Evolutionary conservation across 2,797 vertebrate genomes (phyloP).

Genomic region (Sebastes variabilis): DNA sequence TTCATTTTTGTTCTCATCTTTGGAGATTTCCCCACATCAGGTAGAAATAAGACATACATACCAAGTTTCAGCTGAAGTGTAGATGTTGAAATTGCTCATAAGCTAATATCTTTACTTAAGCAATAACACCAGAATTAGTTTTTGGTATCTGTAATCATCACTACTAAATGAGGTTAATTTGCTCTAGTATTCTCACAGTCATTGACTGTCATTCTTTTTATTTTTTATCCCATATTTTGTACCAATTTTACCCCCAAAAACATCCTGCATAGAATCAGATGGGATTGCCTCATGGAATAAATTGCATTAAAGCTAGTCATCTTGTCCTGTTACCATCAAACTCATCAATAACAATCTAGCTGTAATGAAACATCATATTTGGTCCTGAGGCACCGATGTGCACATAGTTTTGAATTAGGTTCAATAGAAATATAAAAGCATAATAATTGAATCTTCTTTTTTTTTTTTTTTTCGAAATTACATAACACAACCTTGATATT

Average conservation of each 20-base stretch:
- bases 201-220: background rate
- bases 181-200: background rate
- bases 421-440: background rate
- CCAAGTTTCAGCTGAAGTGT: background rate
- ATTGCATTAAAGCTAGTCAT: background rate
- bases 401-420: background rate
- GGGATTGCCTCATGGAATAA: background rate
- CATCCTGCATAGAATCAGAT: background rate
- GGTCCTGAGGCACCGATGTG: background rate
- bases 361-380: background rate
- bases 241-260: background rate
- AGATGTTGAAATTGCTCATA: background rate
- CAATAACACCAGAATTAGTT: background rate
- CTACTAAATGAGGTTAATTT: background rate
- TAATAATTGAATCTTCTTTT: background rate
- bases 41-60: background rate
- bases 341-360: background rate
- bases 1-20: background rate
- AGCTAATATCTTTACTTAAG: background rate
- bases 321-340: background rate
- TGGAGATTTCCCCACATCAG: background rate
- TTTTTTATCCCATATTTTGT: background rate
- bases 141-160: background rate
- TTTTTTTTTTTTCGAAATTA: background rate
- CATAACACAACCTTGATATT: background rate